Evolutionary conservation across 1,140 invertebrate genomes (phyloP).

Genomic region (Asbolus verrucosus): DNA sequence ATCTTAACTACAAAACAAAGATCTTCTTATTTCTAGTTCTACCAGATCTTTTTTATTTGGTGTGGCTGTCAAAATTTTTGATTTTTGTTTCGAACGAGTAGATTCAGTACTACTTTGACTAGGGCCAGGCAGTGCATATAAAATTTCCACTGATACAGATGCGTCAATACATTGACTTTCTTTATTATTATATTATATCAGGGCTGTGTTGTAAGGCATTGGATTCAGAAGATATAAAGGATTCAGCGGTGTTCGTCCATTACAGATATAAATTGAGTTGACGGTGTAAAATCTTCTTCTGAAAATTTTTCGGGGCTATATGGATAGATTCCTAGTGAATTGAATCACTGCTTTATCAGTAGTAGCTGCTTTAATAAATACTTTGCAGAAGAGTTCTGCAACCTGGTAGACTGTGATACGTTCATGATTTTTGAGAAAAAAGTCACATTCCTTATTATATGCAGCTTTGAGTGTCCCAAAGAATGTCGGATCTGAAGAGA

Average conservation of each 20-base stretch:
- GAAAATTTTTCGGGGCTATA: background rate
- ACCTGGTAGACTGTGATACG: slow-evolving; percentile 20
- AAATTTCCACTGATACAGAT: background rate
- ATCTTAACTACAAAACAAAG: background rate
- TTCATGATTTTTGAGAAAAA: slow-evolving; percentile 23
- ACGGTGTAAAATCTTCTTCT: background rate
- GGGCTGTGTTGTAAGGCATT: no score
- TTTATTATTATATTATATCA: no score
- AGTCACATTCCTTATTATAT: slow-evolving; percentile 50
- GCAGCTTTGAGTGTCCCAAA: slow-evolving; percentile 58
- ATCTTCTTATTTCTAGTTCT: background rate
- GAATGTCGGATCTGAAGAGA: slow-evolving; percentile 55
- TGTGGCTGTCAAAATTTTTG: background rate
- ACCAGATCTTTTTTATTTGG: background rate
- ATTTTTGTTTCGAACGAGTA: background rate
- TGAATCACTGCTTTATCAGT: slow-evolving; percentile 8
- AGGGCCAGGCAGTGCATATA: background rate
- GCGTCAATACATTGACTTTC: no score
- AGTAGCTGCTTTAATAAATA: slow-evolving; percentile 28
- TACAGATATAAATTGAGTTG: background rate
- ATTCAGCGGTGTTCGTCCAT: no score
- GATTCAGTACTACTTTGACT: background rate
- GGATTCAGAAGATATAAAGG: no score
- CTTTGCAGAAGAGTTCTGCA: slow-evolving; percentile 30
- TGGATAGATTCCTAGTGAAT: slow-evolving; percentile 7